phyloP scores from a whole-genome alignment of 2,113 vertebrate genomes.

The Neotoma lepida region DNA sequence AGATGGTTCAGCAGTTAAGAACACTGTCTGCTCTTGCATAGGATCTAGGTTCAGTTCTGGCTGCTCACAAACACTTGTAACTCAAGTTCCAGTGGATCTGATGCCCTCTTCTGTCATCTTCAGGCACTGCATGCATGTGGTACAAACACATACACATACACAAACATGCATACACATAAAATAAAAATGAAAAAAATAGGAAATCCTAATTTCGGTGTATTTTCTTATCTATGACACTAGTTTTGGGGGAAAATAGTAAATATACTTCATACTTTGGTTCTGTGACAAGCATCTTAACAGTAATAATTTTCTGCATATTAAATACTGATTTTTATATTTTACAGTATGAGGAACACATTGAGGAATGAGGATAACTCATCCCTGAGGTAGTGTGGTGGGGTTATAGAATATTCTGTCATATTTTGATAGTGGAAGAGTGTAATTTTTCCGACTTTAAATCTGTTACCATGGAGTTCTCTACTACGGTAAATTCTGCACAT shows the following conservation, averaged over 20 bases:
- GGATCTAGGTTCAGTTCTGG: neutral
- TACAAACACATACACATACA: neutral
- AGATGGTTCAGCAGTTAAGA: neutral
- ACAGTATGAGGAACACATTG: neutral
- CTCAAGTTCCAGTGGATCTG: neutral
- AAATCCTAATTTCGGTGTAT: neutral
- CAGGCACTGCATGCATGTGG: neutral
- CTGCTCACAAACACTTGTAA: neutral
- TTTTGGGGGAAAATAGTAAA: neutral
- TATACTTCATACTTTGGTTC: constrained; percentile 40
- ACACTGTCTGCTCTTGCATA: neutral
- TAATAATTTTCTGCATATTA: constrained; percentile 33
- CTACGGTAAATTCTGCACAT: neutral
- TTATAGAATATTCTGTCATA: neutral
- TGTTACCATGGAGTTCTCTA: neutral
- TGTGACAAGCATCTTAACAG: neutral
- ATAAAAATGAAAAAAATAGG: neutral
- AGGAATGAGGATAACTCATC: neutral
- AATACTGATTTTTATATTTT: constrained; percentile 32
- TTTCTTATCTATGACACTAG: constrained; percentile 10
- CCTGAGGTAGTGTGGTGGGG: neutral
- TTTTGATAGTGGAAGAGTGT: neutral
- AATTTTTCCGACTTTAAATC: constrained; percentile 11
- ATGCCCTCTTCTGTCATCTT: neutral
- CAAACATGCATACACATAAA: neutral